Evolutionary conservation across 2,888 invertebrate genomes (phyloP), one percentile per base, ranked within the genome.

Genomic region (Drosophila falleni): DNA sequence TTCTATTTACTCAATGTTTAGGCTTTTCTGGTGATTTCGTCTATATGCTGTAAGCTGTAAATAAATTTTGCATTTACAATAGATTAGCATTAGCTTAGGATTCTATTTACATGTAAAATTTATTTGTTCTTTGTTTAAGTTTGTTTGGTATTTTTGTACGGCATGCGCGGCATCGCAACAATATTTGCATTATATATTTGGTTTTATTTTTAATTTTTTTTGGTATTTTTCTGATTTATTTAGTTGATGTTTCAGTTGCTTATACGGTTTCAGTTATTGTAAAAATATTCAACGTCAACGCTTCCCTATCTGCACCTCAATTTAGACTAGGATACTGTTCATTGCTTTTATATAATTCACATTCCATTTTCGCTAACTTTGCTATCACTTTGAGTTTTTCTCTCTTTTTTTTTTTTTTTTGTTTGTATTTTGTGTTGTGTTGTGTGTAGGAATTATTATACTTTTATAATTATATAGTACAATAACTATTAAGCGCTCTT

Each of bases 281-380:
- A 79, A 84, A 87, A 87, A 89, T 90, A 90, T 78, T 74, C 78
- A 79, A 86, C 76, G 78, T 85, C 82, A 70, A 78, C 63, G 63
- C 59, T 60, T 66, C 71, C 35, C 41, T 41, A 49, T 65, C 74
- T 68, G 72, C 74, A 66, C 54, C 61, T 71, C 80, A 64, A 74
- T 74, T 79, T 85, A 89, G 85, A 87, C 89, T 91, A 90, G 90
- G 88, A 89, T 90, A 91, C 85, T 90, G 90, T 91, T 91, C 90
- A 90, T 90, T 90, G 91, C 90, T 91, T 91, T 90, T 87, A 80
- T 78, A 88, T 90, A 89, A 91, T 91, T 91, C 91, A 91, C 91
- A 91, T 91, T 85, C 89, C 88, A 81, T 89, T 80, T 80, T 89
- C 71, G 81, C 89, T 87, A 82, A 83, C 80, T 82, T 82, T 85